Evolutionary conservation across 1,140 invertebrate genomes (phyloP).

Genomic region (Cherax quadricarinatus): DNA sequence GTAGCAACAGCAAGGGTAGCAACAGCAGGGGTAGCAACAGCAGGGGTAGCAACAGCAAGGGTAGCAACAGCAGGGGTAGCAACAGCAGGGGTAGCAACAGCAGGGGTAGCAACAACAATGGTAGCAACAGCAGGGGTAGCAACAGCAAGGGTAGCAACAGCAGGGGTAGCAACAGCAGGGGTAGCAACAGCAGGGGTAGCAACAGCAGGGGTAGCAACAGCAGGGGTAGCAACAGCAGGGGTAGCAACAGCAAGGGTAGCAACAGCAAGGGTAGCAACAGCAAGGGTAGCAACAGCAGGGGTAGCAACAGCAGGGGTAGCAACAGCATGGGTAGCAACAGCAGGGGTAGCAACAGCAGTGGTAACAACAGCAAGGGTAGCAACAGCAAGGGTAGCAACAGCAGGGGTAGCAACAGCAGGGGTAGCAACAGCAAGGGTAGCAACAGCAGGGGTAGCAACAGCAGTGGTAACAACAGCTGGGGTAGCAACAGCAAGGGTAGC

Average conservation of each 20-base stretch:
- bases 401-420: background rate
- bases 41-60: background rate
- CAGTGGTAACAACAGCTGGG: too few species aligned
- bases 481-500: background rate
- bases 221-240: background rate
- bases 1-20: background rate
- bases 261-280: too few species aligned
- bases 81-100: background rate
- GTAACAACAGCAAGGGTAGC: too few species aligned
- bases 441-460: too few species aligned
- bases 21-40: background rate
- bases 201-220: background rate
- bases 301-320: background rate
- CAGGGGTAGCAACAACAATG: background rate
- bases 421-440: background rate
- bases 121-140: background rate
- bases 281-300: background rate
- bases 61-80: too few species aligned
- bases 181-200: too few species aligned
- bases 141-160: background rate
- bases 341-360: too few species aligned
- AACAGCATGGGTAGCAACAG: background rate
- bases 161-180: too few species aligned
- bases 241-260: background rate
- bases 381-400: too few species aligned